Base-by-base conservation (phyloP, 2,797 vertebrate species). In the Echeneis naucrates region DNA sequence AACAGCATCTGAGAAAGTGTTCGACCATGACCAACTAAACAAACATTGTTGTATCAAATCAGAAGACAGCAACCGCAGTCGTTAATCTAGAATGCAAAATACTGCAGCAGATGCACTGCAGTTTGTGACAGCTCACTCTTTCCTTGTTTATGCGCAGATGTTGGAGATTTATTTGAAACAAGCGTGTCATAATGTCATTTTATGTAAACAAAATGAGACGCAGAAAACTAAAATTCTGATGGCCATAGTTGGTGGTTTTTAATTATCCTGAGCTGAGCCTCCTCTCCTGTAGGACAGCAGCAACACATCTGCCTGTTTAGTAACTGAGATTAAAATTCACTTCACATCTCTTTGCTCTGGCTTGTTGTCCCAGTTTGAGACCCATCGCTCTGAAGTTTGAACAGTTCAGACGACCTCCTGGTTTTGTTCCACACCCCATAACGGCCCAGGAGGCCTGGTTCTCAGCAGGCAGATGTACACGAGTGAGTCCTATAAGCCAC, bases 31-130 rank as follows among this genome's bases (percentile, higher is more conserved):
- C 60, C 63, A 75, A 68, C 56, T 75, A 54, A 68, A 72, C 70
- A 89, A 89, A 87, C 76, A 47, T 58, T 50, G 53, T 48, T 75
- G 59, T 73, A 79, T 82, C 48, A 38, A 59, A 81, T 82, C 72
- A 68, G 72, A 68, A 69, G 61, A 74, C 21, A 52, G 24, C 24
- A 61, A 51, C 59, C 45, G 62, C 64, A 70, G 63, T 79, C 70
- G 73, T 63, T 83, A 59, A 90, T 87, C 75, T 77, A 62, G 84
- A 84, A 87, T 81, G 83, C 80, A 85, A 88, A 88, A 80, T 77
- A 75, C 68, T 81, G 79, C 77, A 74, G 81, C 73, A 78, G 47
- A 63, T 12, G 48, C 13, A 4, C 27, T 35, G 80, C 78, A 47
- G 73, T 63, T 69, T 57, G 59, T 38, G 67, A 42, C 72, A 76